Percentiles rank a stretch among this genome's conserved stretches.
phyloP scores from a whole-genome alignment of 2,888 invertebrate genomes.

The Conops quadrifasciatus region DNA sequence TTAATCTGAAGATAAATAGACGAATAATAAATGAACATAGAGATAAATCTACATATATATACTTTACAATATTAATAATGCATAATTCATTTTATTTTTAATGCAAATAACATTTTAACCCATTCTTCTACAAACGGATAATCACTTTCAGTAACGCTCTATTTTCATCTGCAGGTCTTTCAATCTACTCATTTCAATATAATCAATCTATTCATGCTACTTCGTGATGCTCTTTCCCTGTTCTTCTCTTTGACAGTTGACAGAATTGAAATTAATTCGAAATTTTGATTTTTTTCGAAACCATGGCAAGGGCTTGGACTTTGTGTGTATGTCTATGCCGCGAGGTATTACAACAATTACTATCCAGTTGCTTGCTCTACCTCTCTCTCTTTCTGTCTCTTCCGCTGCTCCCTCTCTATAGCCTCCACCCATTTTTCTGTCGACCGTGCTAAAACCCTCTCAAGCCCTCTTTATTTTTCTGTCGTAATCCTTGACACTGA shows the following conservation, averaged over 20 bases:
- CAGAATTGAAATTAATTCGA: constrained; percentile 18
- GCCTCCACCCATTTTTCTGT: neutral
- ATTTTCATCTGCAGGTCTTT: too few relatives aligned
- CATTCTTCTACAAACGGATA: neutral
- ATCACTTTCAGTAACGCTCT: neutral
- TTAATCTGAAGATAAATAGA: too few relatives aligned
- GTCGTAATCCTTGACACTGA: constrained; percentile 43
- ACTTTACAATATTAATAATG: too few relatives aligned
- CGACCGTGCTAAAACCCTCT: neutral
- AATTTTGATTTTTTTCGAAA: neutral
- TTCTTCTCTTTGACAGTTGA: neutral
- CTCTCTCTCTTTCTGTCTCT: neutral
- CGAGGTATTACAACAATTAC: too few relatives aligned
- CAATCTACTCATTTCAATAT: neutral
- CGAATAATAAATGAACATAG: too few relatives aligned
- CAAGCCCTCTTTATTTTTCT: constrained; percentile 24
- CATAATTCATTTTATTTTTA: too few relatives aligned
- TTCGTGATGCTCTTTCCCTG: neutral
- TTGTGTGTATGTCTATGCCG: neutral
- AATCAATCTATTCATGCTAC: too few relatives aligned
- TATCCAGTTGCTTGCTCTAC: too few relatives aligned
- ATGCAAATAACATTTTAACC: too few relatives aligned
- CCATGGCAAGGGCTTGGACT: neutral
- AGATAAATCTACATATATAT: too few relatives aligned
- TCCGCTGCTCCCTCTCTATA: neutral